Base-by-base conservation (phyloP, 2,888 invertebrate genomes). In the Lysandra bellargus region DNA sequence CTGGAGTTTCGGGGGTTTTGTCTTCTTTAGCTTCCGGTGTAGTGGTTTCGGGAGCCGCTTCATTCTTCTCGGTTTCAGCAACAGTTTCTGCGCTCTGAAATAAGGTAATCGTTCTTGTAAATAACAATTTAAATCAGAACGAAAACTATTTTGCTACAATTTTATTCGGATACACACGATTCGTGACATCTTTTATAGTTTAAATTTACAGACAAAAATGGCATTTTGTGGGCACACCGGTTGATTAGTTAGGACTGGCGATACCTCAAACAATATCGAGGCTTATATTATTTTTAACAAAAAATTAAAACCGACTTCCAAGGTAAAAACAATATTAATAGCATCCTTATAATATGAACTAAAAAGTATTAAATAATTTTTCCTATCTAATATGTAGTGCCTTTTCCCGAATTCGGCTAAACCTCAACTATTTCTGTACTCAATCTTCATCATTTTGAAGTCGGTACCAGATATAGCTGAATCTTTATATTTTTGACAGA, bases 1-100 rank as follows among this genome's bases (percentile, higher is more conserved):
- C 91, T 78, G 95, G 95, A 6, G 95, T 94, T 81, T 94, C 94
- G 2, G 94, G 93, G 2, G 92, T 90, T 84, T 93, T 92, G 81
- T 92, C 93, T 49, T 92, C 92, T 82, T 91, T 90, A 74, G 82
- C 83, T 84, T 92, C 93, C 30, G 84, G 83, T 79, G 87, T 87
- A 77, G 88, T 83, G 84, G 89, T 91, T 12, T 83, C 90, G 82
- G 91, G 91, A 53, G 88, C 87, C 4, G 87, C 84, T 84, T 90
- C 90, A 37, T 86, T 87, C 78, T 86, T 87, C 80, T 84, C 89
- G 82, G 89, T 83, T 86, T 89, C 92, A n/a, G 92, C 87, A 81
- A 87, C 86, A 40, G 85, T 85, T 85, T 94, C 95, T 82, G 90
- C 89, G 84, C 90, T 90, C 95, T 95, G 88, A 77, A 84, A 89